phyloP scores from a whole-genome alignment of 2,888 invertebrate species.

The Gymnocheta viridis region DNA sequence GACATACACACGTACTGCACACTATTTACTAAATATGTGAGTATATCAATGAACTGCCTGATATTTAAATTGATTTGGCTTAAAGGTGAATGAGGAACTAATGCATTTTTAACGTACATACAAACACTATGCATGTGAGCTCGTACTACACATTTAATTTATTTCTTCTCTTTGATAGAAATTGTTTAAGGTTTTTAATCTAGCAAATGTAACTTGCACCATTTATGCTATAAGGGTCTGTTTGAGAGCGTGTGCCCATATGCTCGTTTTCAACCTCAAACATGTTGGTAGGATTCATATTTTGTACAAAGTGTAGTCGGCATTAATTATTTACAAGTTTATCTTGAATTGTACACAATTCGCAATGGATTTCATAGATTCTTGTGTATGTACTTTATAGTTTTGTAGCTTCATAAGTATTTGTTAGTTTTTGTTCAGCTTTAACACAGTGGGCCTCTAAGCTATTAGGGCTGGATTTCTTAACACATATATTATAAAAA shows the following conservation, averaged over 20 bases:
- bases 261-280: slow-evolving; percentile 29
- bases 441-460: background rate
- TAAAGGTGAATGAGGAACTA: slow-evolving; percentile 57
- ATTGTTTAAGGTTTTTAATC: slow-evolving; percentile 61
- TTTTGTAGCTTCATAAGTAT: background rate
- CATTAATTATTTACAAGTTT: slow-evolving; percentile 73
- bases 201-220: slow-evolving; percentile 59
- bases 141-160: slow-evolving; percentile 57
- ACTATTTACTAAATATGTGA: background rate
- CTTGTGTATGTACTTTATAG: background rate
- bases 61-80: slow-evolving; percentile 63
- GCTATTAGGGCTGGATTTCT: background rate
- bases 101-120: slow-evolving; percentile 54
- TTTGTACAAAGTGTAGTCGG: slow-evolving; percentile 54
- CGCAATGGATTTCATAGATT: slow-evolving; percentile 65
- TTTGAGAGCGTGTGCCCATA: slow-evolving; percentile 9
- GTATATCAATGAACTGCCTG: slow-evolving; percentile 21
- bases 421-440: background rate
- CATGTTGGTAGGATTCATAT: background rate
- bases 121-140: background rate
- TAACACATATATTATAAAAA: background rate
- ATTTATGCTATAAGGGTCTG: slow-evolving; percentile 25
- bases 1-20: background rate
- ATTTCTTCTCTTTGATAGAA: slow-evolving; percentile 41
- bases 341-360: slow-evolving; percentile 71